phyloP scores from a whole-genome alignment of 2,797 vertebrate genomes.

The Moxostoma hubbsi region DNA sequence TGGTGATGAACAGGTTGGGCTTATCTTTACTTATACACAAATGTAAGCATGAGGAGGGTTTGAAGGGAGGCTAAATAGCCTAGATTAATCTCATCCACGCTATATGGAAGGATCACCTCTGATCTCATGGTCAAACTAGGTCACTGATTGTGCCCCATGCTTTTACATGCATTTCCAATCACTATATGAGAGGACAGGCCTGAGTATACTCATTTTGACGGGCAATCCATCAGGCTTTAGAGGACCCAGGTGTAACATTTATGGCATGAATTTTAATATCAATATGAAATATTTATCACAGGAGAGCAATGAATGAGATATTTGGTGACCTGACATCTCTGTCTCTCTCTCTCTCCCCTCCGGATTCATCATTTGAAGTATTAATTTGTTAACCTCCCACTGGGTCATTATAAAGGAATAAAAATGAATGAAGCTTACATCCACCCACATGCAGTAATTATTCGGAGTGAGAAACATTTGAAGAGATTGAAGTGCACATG shows the following conservation, averaged over 20 bases:
- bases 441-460: constrained; percentile 55
- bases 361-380: constrained; percentile 49
- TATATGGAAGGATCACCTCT: constrained; percentile 7
- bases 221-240: constrained; percentile 16
- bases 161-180: constrained; percentile 26
- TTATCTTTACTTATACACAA: not conserved
- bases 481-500: constrained; percentile 45
- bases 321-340: constrained; percentile 28
- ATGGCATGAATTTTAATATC: constrained; percentile 44
- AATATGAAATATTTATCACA: constrained; percentile 48
- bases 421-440: constrained; percentile 58
- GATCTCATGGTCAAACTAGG: constrained; percentile 26
- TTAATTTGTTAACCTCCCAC: constrained; percentile 60
- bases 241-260: constrained; percentile 47
- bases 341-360: not conserved
- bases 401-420: constrained; percentile 54
- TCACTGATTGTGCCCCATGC: constrained; percentile 8
- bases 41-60: too few relatives aligned
- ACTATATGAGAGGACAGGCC: not conserved
- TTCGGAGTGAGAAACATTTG: constrained; percentile 51
- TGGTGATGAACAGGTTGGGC: not conserved
- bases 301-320: constrained; percentile 29
- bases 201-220: constrained; percentile 1
- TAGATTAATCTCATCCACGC: not conserved
- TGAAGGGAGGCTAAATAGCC: not conserved